phyloP scores from a whole-genome alignment of 2,888 invertebrate genomes.

The Gymnosoma rotundatum region DNA sequence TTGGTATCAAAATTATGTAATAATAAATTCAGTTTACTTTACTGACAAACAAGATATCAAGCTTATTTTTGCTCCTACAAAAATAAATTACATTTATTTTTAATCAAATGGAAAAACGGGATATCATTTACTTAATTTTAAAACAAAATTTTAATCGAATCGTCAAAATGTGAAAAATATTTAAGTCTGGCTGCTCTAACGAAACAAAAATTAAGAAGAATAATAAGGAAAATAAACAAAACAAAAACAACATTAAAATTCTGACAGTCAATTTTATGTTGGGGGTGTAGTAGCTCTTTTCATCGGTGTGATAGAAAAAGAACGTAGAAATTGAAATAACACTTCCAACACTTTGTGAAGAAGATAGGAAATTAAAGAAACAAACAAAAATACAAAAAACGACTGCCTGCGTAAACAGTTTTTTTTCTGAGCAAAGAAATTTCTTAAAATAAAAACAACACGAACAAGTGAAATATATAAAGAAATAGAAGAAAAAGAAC shows the following conservation, averaged over 20 bases:
- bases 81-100: too few relatives aligned
- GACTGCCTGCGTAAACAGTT: conserved; percentile 68
- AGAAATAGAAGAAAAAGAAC: background rate
- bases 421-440: conserved; percentile 33
- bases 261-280: conserved; percentile 38
- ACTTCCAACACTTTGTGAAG: background rate
- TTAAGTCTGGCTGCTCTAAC: background rate
- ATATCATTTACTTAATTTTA: too few relatives aligned
- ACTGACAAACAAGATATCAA: too few relatives aligned
- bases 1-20: too few relatives aligned
- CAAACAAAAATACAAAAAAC: conserved; percentile 41
- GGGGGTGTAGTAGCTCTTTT: conserved; percentile 1
- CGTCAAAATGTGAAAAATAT: too few relatives aligned
- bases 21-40: too few relatives aligned
- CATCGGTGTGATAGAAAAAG: background rate
- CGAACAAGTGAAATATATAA: background rate
- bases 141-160: too few relatives aligned
- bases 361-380: conserved; percentile 10
- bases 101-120: too few relatives aligned
- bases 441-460: conserved; percentile 31
- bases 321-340: too few relatives aligned
- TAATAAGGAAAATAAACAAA: background rate
- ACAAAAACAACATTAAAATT: background rate
- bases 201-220: background rate
- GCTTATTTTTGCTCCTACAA: too few relatives aligned